phyloP scores from a whole-genome alignment of 2,113 vertebrate species.

The Tychaedon coryphoeus region DNA sequence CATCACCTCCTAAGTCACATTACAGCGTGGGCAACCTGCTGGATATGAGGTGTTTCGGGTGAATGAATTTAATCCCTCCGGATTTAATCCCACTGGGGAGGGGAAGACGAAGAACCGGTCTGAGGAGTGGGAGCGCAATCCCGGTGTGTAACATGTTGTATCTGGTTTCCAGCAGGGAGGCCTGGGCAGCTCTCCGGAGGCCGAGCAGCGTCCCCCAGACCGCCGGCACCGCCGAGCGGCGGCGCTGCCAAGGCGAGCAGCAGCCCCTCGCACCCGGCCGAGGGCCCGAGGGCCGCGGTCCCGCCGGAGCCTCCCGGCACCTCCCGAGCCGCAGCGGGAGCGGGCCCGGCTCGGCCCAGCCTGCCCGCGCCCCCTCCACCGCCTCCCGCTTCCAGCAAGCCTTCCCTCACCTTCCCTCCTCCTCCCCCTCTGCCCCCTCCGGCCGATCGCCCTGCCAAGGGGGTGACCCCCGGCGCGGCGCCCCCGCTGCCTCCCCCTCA shows the following conservation, averaged over 20 bases:
- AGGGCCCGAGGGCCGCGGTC: conserved; percentile 37
- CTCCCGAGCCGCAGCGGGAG: background rate
- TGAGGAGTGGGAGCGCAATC: accelerated
- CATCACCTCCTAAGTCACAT: too few species aligned
- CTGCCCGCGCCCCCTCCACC: conserved; percentile 63
- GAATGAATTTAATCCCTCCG: background rate
- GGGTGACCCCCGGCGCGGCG: conserved; percentile 29
- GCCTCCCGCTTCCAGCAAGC: conserved; percentile 36
- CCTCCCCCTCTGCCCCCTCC: conserved; percentile 49
- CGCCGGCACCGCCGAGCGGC: background rate
- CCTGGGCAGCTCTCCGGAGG: conserved; percentile 70
- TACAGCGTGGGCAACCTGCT: background rate
- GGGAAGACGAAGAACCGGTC: too few species aligned
- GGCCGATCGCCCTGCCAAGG: conserved; percentile 67
- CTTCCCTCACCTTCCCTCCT: conserved; percentile 50
- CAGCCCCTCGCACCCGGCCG: conserved; percentile 16
- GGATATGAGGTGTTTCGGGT: accelerated
- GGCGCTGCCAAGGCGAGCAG: background rate
- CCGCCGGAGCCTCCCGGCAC: conserved; percentile 39
- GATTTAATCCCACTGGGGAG: background rate
- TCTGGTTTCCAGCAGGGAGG: conserved; percentile 63
- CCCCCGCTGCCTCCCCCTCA: conserved; percentile 47
- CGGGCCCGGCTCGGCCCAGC: conserved; percentile 29
- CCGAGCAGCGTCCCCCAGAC: conserved; percentile 59
- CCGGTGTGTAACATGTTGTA: background rate